A percentile compares a stretch with the other conserved stretches of the same genome.
These are phyloP conservation scores for Nephrotoma appendiculata DNA, from an alignment of 2,888 invertebrate genomes.

Conservation along the genomic window DNA sequence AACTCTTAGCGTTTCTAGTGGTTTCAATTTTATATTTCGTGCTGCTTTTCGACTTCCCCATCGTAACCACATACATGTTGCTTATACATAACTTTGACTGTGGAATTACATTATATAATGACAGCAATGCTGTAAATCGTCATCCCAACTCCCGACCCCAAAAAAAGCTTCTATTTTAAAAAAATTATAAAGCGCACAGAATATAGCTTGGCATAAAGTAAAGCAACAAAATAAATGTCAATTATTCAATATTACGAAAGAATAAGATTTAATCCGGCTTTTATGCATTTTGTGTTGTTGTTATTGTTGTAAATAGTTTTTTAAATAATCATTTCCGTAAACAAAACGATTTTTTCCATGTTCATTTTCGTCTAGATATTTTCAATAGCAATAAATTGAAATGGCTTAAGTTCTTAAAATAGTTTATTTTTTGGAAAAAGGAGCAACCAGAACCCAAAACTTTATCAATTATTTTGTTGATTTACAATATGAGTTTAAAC, in stretches of 20 bases:
- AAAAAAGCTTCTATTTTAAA: neutral
- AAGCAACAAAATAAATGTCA: neutral
- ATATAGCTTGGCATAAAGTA: neutral
- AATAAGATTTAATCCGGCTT: neutral
- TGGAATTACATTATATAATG: neutral
- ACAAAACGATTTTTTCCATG: neutral
- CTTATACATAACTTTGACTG: neutral
- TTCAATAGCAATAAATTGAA: neutral
- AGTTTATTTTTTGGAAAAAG: neutral
- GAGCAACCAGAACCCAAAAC: neutral
- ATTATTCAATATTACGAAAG: neutral
- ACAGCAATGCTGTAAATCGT: neutral
- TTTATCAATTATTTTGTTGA: neutral
- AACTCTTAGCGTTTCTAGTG: neutral
- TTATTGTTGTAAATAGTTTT: neutral
- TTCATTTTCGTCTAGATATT: neutral
- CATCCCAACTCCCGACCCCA: neutral
- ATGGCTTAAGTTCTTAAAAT: neutral
- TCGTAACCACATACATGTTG: neutral
- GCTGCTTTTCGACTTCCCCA: neutral
- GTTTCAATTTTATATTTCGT: neutral
- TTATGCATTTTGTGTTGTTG: neutral
- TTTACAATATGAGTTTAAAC: neutral
- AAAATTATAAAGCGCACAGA: neutral
- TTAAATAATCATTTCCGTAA: neutral